Evolutionary conservation across 2,113 vertebrate genomes (phyloP), one percentile per base, ranked within the genome.

Genomic region (Notarius lentiginosus): DNA sequence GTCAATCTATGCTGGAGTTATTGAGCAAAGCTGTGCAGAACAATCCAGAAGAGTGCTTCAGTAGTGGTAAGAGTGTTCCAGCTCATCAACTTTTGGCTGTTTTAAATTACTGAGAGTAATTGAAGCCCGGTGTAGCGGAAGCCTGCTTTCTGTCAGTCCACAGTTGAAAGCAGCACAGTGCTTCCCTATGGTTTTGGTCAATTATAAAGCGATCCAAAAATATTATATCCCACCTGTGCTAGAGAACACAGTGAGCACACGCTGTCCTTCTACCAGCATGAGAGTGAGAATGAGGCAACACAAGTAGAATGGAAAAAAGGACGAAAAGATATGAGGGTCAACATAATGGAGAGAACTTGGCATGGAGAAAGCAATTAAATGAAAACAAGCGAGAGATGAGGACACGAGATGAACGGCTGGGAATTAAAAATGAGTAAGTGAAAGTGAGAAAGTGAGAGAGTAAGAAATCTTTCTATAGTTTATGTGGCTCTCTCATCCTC

Each of bases 401-500:
- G 83, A 76, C 34, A n/a, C 15, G 34, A 75, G 82, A 88, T 68
- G 81, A 86, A 79, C 5, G 24, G 41, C n/a, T 47, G 41, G 77
- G 47, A 55, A 65, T 27, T 84, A 41, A 82, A 6, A 83, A 51
- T 10, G 70, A 61, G 56, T 41, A 76, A 76, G 65, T 27, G 58
- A 75, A 8, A 75, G 65, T 27, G 58, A 75, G 41, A 75, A 49
- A 11, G 75, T 55, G 53, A 81, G 83, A 83, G 82, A 83, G 66
- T 83, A 41, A 82, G 14, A 15, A 11, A 60, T 51, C 11, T 80
- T 22, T 56, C 70, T 56, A 55, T 51, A 53, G 56, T 84, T 83
- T 85, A 72, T 77, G 63, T 82, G 66, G 27, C 83, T 60, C 51
- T 53, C n/a, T 77, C 60, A 8, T 30, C 61, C 68, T 91, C 89